Base-by-base conservation (phyloP, 2,113 vertebrate species). In the Stomatorhinus ivindoensis region DNA sequence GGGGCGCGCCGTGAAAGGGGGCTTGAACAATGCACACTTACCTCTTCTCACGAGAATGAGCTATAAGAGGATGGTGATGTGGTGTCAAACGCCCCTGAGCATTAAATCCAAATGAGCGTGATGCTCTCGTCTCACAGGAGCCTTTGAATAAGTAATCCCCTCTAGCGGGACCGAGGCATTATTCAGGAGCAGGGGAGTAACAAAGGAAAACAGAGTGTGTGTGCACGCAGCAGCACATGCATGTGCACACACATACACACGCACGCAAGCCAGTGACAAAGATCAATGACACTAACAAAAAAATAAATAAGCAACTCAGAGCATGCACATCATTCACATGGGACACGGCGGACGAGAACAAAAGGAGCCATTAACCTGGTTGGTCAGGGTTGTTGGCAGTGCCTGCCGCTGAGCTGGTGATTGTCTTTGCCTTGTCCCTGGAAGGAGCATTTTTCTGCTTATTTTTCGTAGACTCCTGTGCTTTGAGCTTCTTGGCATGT, bases 401-500 rank as follows among this genome's bases (percentile, higher is more conserved):
- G 94, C 94, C 94, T 93, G 95, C 93, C 91, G 93, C 92, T 89
- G 91, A 86, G 92, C 93, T 55, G 93, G 94, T 95, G 95, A 53
- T 61, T 85, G 87, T 73, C 53, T 83, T 85, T 88, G 89, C 65
- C 93, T 95, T 96, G 96, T 97, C 96, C 94, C 96, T 97, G 95
- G 95, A 94, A 94, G 95, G 92, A 92, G 95, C 95, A 95, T 92
- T 92, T 95, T 97, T 96, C 95, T 96, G 95, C 93, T 97, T 98
- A 95, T 94, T 96, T 96, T 98, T 99, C 92, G 96, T 97, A 95
- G 96, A 96, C 95, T 99, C 98, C 95, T 98, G 97, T 93, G 97
- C 97, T 97, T 99, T 99, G 94, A 99, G 95, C 97, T 99, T 99
- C 97, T 99, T 99, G 95, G 97, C 97, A 93, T 99, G 98, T 94